These are phyloP conservation scores for Phodopus roborovskii DNA, from an alignment of 2,113 vertebrate genomes.

Conservation along the genomic window DNA sequence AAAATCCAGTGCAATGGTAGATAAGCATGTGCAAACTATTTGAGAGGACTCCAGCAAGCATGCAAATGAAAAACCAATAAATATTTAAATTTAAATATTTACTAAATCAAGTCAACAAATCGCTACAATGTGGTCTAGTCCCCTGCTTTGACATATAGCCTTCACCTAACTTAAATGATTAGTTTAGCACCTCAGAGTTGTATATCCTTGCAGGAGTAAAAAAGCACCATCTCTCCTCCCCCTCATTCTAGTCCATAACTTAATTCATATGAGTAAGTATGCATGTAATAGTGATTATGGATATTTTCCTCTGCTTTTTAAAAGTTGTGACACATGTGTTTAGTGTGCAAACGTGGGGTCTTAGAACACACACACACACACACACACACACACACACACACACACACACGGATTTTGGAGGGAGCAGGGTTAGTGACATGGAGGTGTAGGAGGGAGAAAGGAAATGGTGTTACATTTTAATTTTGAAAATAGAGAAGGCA, in stretches of 20 bases:
- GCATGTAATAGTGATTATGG: background rate
- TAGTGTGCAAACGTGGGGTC: background rate
- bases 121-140: background rate
- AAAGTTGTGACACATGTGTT: background rate
- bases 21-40: background rate
- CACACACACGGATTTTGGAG: background rate
- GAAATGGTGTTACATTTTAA: background rate
- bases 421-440: background rate
- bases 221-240: background rate
- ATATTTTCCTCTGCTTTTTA: background rate
- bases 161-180: background rate
- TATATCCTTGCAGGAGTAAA: background rate
- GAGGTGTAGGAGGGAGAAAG: background rate
- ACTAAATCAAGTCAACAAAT: conserved; percentile 51
- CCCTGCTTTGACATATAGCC: conserved; percentile 22
- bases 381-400: background rate
- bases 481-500: background rate
- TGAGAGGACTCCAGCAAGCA: background rate
- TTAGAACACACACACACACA: background rate
- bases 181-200: background rate
- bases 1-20: background rate
- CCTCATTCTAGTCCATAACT: background rate
- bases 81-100: conserved; percentile 22
- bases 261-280: background rate
- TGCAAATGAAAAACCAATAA: background rate